Evolutionary conservation across 2,888 invertebrate genomes (phyloP), one percentile per base, ranked within the genome.

Genomic region (Malachius bipustulatus): DNA sequence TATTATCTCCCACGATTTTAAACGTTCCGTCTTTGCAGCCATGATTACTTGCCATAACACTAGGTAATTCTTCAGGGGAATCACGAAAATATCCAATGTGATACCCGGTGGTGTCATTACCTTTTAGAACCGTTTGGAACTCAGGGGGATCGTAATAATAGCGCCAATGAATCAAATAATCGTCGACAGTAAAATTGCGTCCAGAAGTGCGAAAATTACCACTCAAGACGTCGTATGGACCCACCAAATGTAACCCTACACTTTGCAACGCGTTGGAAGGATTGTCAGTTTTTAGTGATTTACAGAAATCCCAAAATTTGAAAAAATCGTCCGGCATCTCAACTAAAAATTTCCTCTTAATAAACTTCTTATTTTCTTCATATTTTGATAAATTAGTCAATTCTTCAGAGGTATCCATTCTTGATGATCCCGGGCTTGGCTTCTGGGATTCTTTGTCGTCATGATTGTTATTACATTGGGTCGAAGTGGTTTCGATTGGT

Each of bases 81-180:
- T 94, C 93, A 52, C 90, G 73, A 67, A 78, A 91, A 61, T 91
- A 94, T 4, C 93, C 93, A 51, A 88, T 76, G 57, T 94, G 93
- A 46, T 77, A 77, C 41, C 82, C 79, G 38, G 73, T 74, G 32
- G 70, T 70, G 32, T 75, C 72, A 52, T 77, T 75, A 13, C 71
- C 73, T 56, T 74, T 77, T 32, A 88, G 58, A 26, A 87, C 65
- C 2, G 87, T 81, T 73, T 89, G 85, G 60, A 93, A 85, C 63
- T 96, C 94, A 6, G 96, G 94, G 6, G 91, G 88, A 66, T 97
- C 96, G 60, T 82, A 89, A 57, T 74, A 89, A 62, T 83, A 94
- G 47, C 96, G 73, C 83, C 88, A 91, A 57, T 93, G 89, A 6
- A 76, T 63, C 31, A 89, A 67, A 56, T 79, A 84, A 40, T 76